These are phyloP conservation scores for Hydropotes inermis DNA, from an alignment of 2,113 vertebrate genomes.

Conservation along the genomic window DNA sequence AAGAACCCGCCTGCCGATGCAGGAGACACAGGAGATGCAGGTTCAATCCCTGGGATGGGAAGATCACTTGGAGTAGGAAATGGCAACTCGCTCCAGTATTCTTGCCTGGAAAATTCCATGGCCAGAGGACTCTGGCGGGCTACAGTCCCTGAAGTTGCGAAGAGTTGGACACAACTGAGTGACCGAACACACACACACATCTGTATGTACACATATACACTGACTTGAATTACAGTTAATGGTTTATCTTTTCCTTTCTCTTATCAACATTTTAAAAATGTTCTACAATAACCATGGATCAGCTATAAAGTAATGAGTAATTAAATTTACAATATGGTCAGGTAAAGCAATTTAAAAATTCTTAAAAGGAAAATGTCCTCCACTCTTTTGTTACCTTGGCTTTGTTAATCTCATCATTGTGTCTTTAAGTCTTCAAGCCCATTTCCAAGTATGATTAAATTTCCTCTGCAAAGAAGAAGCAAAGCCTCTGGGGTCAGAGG, in stretches of 20 bases:
- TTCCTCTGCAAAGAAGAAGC: not conserved
- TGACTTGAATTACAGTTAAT: not conserved
- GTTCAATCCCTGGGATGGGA: not conserved
- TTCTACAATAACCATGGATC: not conserved
- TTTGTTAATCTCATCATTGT: not conserved
- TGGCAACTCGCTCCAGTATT: not conserved
- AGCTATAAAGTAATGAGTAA: not conserved
- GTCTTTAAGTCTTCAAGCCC: not conserved
- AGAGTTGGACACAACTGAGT: not conserved
- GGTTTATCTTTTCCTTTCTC: not conserved
- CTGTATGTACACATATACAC: not conserved
- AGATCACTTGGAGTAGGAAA: not conserved
- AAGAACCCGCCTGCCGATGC: not conserved
- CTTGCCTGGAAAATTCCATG: not conserved
- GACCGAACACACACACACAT: rapidly evolving
- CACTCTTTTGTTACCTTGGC: not conserved
- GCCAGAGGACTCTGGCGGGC: not conserved
- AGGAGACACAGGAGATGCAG: not conserved
- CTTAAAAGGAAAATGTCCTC: not conserved
- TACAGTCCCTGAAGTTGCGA: not conserved
- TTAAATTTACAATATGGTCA: not conserved
- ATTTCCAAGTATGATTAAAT: not conserved
- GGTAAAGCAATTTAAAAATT: not conserved
- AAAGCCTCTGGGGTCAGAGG: not conserved
- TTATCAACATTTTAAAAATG: not conserved